Percentiles rank a stretch among this genome's conserved stretches.
These are phyloP conservation scores for Diuraphis noxia DNA, from an alignment of 1,140 invertebrate genomes.

Conservation along the genomic window DNA sequence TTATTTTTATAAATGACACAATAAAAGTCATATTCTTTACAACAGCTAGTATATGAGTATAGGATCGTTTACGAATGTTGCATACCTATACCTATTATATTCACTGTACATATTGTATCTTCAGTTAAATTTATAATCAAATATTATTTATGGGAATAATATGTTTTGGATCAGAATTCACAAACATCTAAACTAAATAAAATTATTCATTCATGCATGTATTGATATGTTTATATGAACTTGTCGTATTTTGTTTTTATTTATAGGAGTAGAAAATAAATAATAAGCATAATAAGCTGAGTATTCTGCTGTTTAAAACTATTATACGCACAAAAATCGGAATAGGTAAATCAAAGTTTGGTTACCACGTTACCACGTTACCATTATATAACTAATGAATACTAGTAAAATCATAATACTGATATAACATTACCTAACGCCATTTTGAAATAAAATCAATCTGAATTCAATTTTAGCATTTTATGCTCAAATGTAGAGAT, in stretches of 20 bases:
- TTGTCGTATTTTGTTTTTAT: no score
- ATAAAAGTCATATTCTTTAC: not conserved
- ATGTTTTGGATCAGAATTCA: not conserved
- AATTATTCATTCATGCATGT: not conserved
- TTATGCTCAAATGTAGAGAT: not conserved
- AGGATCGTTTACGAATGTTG: not conserved
- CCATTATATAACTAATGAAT: not conserved
- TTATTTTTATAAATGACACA: slow-evolving; percentile 3
- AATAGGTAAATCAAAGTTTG: no score
- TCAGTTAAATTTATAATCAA: not conserved
- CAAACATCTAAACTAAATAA: not conserved
- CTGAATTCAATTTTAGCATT: not conserved
- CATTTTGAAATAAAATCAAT: not conserved
- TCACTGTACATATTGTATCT: not conserved
- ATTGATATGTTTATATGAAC: no score
- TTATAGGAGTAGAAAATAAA: no score
- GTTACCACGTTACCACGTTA: no score
- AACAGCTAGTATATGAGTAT: not conserved
- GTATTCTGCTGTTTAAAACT: no score
- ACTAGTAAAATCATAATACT: not conserved
- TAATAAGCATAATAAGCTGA: no score
- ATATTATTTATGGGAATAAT: not conserved
- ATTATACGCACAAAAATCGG: no score
- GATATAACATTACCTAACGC: not conserved
- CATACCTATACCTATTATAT: slow-evolving; percentile 10